Conservation (phyloP, 2,113 vertebrate species). For the Fregetta grallaria region DNA sequence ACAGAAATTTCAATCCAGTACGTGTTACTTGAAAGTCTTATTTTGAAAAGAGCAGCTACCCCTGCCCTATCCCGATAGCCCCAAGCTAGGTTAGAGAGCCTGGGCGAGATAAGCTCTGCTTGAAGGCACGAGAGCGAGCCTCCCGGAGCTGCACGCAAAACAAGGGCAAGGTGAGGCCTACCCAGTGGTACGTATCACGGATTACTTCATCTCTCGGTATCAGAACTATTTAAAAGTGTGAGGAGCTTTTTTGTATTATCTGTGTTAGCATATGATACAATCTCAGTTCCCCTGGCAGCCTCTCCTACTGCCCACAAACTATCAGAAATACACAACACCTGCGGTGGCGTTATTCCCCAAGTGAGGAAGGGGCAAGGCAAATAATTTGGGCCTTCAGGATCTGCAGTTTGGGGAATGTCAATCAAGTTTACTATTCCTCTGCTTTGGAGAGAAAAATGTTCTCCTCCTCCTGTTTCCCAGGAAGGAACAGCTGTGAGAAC, state of each 20-base stretch:
- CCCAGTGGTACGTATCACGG: not conserved
- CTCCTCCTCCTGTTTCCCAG: not conserved
- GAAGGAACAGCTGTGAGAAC: conserved; percentile 41
- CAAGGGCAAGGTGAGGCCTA: not conserved
- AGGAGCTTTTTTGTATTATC: not conserved
- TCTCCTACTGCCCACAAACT: not conserved
- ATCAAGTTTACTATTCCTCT: conserved; percentile 20
- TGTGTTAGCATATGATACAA: conserved; percentile 2
- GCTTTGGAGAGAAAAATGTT: not conserved
- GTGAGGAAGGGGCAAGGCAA: not conserved
- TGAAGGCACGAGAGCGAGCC: not conserved
- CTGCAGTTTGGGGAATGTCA: not conserved
- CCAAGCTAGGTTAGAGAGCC: not conserved
- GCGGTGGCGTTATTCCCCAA: not conserved
- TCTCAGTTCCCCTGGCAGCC: not conserved
- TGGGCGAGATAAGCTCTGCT: not conserved
- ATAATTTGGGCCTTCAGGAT: conserved; percentile 16
- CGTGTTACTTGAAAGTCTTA: not conserved
- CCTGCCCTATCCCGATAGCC: not conserved
- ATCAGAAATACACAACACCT: not conserved
- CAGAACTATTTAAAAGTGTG: not conserved
- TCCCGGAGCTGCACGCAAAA: not conserved
- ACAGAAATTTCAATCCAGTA: not conserved
- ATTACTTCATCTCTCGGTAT: not conserved
- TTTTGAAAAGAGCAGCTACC: not conserved